Base-by-base conservation (phyloP, 2,888 invertebrate species). In the Muscina levida region DNA sequence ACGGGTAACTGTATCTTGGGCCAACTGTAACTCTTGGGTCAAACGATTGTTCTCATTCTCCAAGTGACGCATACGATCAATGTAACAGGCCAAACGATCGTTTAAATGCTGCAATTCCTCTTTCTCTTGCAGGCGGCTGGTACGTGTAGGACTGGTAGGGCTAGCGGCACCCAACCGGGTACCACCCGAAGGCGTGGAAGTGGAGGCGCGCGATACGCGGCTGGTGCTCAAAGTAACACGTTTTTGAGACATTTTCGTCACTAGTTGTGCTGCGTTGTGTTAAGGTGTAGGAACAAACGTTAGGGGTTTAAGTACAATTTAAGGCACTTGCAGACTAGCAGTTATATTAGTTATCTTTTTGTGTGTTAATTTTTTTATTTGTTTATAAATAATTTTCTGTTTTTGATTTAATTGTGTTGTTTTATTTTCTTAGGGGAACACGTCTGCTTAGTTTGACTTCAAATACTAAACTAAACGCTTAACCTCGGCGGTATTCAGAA, bases 1-100 rank as follows among this genome's bases (percentile, higher is more conserved):
- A 85, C 97, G 93, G 84, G 95, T 95, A 86, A 95, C 94, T 74
- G 95, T 95, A 91, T 98, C 98, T 91, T 97, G 95, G 85, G 94
- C 93, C 68, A 95, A 93, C 87, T 95, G 95, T 77, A 97, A 93
- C 91, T 97, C 96, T 84, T 96, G 93, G 72, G 94, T 94, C 67
- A 98, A 92, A 4, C 95, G 94, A 48, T 93, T 94, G 91, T 99
- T 99, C 91, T 99, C 99, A 79, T 93, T 92, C 91, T 99, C 98
- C 86, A 99, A 92, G 87, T 95, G 94, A 75, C 99, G 94, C 74
- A 98, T 97, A 88, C 94, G 94, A 87, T 99, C 99, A 87, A 99
- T 99, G 89, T 99, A 99, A 77, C 95, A 94, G 10, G 99, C 99
- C 82, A 99, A 92, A 76, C 99, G 96, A 91, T 99, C 98, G 91